phyloP scores from a whole-genome alignment of 2,888 invertebrate species.

The Lasioglossum morio region DNA sequence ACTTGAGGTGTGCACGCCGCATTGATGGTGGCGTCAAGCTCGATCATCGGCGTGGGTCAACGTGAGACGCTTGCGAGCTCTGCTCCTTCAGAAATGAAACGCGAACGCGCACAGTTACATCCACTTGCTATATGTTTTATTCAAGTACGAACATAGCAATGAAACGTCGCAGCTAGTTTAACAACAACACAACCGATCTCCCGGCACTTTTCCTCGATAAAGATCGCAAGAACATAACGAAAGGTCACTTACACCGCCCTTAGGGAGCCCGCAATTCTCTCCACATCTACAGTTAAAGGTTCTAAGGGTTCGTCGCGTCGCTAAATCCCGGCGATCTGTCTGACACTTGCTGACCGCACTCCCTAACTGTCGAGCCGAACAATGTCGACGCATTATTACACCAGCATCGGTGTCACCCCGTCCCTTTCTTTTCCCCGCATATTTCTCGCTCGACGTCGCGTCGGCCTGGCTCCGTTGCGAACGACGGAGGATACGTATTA shows the following conservation, averaged over 20 bases:
- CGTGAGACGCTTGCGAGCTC: background rate
- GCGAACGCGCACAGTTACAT: background rate
- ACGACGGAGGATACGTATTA: conserved; percentile 68
- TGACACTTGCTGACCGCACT: conserved; percentile 66
- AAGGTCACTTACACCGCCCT: background rate
- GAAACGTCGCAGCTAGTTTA: background rate
- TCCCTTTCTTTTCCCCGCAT: conserved; percentile 55
- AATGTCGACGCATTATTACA: conserved; percentile 76
- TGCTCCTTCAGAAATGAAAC: background rate
- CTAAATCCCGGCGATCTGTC: conserved; percentile 62
- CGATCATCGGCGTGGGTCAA: conserved; percentile 33
- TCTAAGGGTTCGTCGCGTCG: conserved; percentile 18
- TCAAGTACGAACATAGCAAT: background rate
- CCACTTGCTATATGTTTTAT: too few relatives aligned
- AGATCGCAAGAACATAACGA: background rate
- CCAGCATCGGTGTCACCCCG: conserved; percentile 58
- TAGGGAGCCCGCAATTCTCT: background rate
- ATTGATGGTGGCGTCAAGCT: background rate
- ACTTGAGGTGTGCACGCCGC: background rate
- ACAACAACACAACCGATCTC: background rate
- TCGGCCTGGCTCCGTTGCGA: conserved; percentile 31
- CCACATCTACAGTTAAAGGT: background rate
- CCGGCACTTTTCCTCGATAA: background rate
- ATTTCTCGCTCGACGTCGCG: conserved; percentile 54
- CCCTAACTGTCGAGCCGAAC: conserved; percentile 75